A percentile compares a stretch with the other conserved stretches of the same genome.
Conservation (phyloP, 1,140 invertebrate genomes). For the Octopus sinensis region DNA sequence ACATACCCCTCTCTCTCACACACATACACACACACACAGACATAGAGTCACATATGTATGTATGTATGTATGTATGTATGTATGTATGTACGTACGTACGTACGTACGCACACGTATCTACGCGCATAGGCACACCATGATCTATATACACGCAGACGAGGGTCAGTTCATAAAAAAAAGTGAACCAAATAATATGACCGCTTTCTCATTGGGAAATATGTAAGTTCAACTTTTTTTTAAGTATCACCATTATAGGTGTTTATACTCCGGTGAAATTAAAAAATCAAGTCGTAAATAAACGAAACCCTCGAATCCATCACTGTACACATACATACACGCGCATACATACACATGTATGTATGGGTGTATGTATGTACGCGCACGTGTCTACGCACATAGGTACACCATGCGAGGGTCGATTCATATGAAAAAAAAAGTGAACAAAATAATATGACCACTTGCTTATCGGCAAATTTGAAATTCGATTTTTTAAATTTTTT, state of each 20-base stretch:
- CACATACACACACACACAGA: neutral
- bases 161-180: neutral
- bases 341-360: neutral
- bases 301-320: too few relatives aligned
- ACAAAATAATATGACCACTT: too few relatives aligned
- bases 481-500: too few relatives aligned
- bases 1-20: neutral
- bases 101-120: neutral
- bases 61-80: neutral
- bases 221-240: too few relatives aligned
- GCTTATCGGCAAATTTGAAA: too few relatives aligned
- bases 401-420: neutral
- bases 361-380: neutral
- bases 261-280: too few relatives aligned
- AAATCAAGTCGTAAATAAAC: too few relatives aligned
- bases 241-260: too few relatives aligned
- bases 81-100: neutral
- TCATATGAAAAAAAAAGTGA: neutral
- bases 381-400: neutral
- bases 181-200: too few relatives aligned
- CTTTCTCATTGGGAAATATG: too few relatives aligned
- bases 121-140: neutral
- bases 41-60: neutral
- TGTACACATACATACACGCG: neutral
- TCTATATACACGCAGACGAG: neutral